Conservation (phyloP, 2,888 invertebrate genomes). For the Acronicta psi region DNA sequence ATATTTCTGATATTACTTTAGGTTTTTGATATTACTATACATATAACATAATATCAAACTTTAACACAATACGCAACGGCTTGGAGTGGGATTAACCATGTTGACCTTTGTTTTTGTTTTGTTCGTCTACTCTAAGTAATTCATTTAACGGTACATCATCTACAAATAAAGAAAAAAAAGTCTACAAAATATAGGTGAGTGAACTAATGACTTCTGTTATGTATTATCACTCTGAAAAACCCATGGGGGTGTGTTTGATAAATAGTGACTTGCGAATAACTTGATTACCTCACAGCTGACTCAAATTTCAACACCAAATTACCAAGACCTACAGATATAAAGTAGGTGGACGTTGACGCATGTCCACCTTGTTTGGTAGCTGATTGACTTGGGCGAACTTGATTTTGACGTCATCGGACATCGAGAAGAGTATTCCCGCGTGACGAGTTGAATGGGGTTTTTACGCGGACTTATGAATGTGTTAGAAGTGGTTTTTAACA, state of each 20-base stretch:
- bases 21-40: too few relatives aligned
- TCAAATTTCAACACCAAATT: conserved; percentile 23
- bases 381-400: conserved; percentile 24
- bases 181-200: conserved; percentile 25
- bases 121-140: too few relatives aligned
- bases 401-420: conserved; percentile 55
- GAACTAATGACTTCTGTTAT: conserved; percentile 35
- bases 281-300: conserved; percentile 46
- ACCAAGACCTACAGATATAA: conserved; percentile 9
- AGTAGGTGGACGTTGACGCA: not conserved
- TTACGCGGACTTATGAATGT: conserved; percentile 58
- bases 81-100: too few relatives aligned
- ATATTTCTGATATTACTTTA: too few relatives aligned
- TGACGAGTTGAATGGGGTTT: conserved; percentile 57
- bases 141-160: conserved; percentile 1
- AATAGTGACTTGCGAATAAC: conserved; percentile 48
- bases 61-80: too few relatives aligned
- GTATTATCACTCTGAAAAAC: conserved; percentile 35
- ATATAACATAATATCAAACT: too few relatives aligned
- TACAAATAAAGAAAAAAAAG: conserved; percentile 4
- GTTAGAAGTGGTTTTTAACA: conserved; percentile 37
- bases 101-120: too few relatives aligned
- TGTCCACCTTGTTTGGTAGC: conserved; percentile 50
- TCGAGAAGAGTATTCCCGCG: conserved; percentile 45
- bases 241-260: conserved; percentile 58